Conservation (phyloP, 2,888 invertebrate genomes). For the Brachyopa scutellaris region DNA sequence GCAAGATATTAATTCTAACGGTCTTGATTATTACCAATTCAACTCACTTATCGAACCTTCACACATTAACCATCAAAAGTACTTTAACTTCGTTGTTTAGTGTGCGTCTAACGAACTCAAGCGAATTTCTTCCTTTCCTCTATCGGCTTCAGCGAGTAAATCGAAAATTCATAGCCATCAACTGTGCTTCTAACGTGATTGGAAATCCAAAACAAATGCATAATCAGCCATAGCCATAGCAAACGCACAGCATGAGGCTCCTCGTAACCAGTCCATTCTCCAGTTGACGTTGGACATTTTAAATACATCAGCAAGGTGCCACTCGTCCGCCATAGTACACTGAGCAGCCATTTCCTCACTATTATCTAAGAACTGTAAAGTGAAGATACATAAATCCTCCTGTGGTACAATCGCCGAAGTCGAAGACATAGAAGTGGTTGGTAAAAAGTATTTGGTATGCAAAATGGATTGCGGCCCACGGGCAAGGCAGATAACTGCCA, state of each 20-base stretch:
- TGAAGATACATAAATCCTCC: constrained; percentile 43
- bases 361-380: constrained; percentile 47
- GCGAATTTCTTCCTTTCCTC: constrained; percentile 7
- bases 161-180: constrained; percentile 35
- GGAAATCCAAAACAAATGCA: constrained; percentile 56
- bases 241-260: constrained; percentile 27
- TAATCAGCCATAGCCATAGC: constrained; percentile 29
- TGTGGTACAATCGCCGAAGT: background rate
- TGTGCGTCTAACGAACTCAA: background rate
- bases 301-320: constrained; percentile 62
- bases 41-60: too few relatives aligned
- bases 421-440: constrained; percentile 5
- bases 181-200: constrained; percentile 41
- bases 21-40: too few relatives aligned
- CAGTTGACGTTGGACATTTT: constrained; percentile 41
- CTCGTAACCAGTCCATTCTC: constrained; percentile 16
- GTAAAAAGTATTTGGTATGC: constrained; percentile 63
- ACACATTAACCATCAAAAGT: background rate
- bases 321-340: constrained; percentile 31
- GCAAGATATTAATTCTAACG: too few relatives aligned
- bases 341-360: constrained; percentile 28
- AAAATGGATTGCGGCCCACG: constrained; percentile 60
- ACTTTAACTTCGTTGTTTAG: background rate
- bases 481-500: constrained; percentile 53
- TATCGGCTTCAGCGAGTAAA: background rate